A percentile compares a stretch with the other conserved stretches of the same genome.
phyloP scores from a whole-genome alignment of 2,113 vertebrate genomes.

The Lagopus leucura region DNA sequence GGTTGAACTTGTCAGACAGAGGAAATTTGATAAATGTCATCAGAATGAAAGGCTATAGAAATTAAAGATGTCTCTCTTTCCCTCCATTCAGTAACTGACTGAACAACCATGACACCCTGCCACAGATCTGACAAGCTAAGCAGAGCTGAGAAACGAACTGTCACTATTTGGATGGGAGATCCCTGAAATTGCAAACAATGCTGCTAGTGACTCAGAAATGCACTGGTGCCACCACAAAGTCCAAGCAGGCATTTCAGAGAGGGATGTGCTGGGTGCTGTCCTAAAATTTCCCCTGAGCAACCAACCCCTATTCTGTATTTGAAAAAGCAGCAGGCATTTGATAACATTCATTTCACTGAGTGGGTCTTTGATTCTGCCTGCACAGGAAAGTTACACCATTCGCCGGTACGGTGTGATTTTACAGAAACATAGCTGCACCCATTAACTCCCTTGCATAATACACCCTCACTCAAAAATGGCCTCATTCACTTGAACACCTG shows the following conservation, averaged over 20 bases:
- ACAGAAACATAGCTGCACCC: not conserved
- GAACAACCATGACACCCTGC: constrained; percentile 3
- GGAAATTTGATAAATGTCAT: constrained; percentile 65
- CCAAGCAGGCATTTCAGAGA: not conserved
- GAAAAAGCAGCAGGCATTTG: not conserved
- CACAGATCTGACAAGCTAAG: constrained; percentile 56
- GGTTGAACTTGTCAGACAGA: constrained; percentile 59
- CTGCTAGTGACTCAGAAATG: not conserved
- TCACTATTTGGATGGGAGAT: not conserved
- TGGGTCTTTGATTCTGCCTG: not conserved
- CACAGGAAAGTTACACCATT: not conserved
- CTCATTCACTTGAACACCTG: not conserved
- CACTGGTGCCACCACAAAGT: not conserved
- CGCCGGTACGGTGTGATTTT: not conserved
- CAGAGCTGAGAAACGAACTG: constrained; percentile 40
- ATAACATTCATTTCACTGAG: not conserved
- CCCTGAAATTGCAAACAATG: not conserved
- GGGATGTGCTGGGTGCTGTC: not conserved
- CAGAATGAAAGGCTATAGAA: constrained; percentile 55
- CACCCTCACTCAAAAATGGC: rapidly evolving
- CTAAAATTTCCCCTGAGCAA: not conserved
- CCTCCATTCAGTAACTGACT: constrained; percentile 35
- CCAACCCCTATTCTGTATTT: not conserved
- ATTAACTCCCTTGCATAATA: not conserved
- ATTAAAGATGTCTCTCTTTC: constrained; percentile 51